Evolutionary conservation across 2,888 invertebrate genomes (phyloP).

Genomic region (Leptopilina myrica): DNA sequence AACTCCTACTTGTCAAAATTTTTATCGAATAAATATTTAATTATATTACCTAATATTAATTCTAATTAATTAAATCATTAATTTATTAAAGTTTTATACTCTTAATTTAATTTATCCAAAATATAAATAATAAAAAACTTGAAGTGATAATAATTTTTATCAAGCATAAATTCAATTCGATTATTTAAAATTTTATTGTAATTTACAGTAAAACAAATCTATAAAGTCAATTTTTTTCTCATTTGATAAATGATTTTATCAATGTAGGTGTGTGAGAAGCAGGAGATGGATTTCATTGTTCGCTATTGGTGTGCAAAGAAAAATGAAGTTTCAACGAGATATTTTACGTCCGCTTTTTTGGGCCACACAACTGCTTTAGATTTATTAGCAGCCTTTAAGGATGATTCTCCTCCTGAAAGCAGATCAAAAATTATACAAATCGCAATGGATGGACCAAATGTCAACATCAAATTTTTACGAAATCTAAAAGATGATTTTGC

Average conservation of each 20-base stretch:
- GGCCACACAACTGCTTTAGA: slow-evolving; percentile 42
- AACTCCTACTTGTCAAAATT: too few relatives aligned
- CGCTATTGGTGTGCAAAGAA: slow-evolving; percentile 56
- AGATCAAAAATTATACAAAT: slow-evolving; percentile 32
- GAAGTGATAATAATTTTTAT: too few relatives aligned
- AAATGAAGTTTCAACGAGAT: slow-evolving; percentile 55
- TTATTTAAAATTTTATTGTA: too few relatives aligned
- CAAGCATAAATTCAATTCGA: too few relatives aligned
- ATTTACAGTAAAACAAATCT: too few relatives aligned
- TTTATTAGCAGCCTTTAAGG: slow-evolving; percentile 37
- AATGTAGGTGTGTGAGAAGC: slow-evolving; percentile 43
- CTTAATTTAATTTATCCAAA: too few relatives aligned
- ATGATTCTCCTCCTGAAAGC: slow-evolving; percentile 18
- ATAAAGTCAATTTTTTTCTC: too few relatives aligned
- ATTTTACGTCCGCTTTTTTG: slow-evolving; percentile 57
- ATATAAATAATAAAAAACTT: too few relatives aligned
- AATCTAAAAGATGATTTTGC: slow-evolving; percentile 27
- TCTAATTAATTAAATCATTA: too few relatives aligned
- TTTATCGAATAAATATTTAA: too few relatives aligned
- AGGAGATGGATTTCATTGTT: slow-evolving; percentile 62
- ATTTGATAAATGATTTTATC: too few relatives aligned
- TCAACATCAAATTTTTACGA: slow-evolving; percentile 27
- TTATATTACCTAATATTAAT: too few relatives aligned
- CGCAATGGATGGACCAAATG: slow-evolving; percentile 42
- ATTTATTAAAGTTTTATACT: not conserved